A percentile compares a stretch with the other conserved stretches of the same genome.
These are phyloP conservation scores for Lasioglossum figueresi DNA, from an alignment of 2,888 invertebrate species.

Conservation along the genomic window DNA sequence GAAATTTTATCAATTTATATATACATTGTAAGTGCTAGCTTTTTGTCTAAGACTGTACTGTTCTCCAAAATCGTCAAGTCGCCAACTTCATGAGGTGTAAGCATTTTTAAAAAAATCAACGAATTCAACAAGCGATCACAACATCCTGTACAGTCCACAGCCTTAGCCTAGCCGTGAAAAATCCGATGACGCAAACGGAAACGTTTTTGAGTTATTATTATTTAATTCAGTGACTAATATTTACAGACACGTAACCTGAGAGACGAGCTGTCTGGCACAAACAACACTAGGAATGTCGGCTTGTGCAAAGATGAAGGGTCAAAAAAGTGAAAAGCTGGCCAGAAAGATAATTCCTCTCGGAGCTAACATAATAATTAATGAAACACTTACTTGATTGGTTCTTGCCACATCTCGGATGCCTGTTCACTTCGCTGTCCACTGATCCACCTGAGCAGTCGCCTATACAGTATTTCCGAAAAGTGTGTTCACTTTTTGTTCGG, in stretches of 20 bases:
- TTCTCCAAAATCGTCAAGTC: neutral
- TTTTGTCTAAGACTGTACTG: neutral
- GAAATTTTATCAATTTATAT: neutral
- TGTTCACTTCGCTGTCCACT: neutral
- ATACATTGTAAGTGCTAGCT: neutral
- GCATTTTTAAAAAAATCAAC: neutral
- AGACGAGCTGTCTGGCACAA: neutral
- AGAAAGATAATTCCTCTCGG: neutral
- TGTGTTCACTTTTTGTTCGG: neutral
- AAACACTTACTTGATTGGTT: neutral
- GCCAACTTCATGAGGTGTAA: neutral
- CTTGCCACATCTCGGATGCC: neutral
- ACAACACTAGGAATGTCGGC: neutral
- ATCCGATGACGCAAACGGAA: conserved; percentile 2
- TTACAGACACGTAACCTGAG: neutral
- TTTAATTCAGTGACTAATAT: neutral
- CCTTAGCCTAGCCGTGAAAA: neutral
- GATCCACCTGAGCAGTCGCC: neutral
- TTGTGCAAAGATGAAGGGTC: neutral
- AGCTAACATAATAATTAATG: neutral
- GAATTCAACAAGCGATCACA: neutral
- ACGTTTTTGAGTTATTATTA: neutral
- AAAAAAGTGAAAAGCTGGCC: neutral
- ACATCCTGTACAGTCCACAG: neutral
- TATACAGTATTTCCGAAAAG: neutral